phyloP scores from a whole-genome alignment of 2,888 invertebrate genomes.

The Arge pagana region DNA sequence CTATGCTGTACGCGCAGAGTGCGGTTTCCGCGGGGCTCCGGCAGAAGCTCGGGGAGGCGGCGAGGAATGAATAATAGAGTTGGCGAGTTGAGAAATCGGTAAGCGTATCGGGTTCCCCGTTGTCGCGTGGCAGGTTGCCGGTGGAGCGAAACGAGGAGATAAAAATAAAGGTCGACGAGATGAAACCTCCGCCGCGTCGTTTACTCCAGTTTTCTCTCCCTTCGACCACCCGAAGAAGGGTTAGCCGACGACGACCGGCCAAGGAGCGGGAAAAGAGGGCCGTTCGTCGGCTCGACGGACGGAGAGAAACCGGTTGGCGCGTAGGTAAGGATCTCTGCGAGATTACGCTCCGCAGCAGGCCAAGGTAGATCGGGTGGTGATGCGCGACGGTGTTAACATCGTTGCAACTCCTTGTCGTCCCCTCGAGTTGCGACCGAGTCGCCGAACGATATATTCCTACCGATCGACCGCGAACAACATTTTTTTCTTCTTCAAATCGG shows the following conservation, averaged over 20 bases:
- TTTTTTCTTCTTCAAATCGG: too few relatives aligned
- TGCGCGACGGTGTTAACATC: constrained; percentile 19
- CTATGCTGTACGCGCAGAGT: too few relatives aligned
- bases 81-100: too few relatives aligned
- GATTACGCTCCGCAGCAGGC: constrained; percentile 4
- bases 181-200: neutral
- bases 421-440: too few relatives aligned
- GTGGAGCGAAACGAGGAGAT: neutral
- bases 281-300: neutral
- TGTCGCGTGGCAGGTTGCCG: constrained; percentile 7
- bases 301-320: constrained; percentile 10
- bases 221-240: neutral
- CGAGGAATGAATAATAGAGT: too few relatives aligned
- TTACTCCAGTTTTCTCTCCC: constrained; percentile 1
- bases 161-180: neutral
- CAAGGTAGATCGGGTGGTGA: constrained; percentile 5
- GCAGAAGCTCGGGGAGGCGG: too few relatives aligned
- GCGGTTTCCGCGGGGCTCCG: too few relatives aligned
- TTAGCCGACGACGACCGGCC: too few relatives aligned
- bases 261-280: too few relatives aligned
- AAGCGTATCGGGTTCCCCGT: too few relatives aligned
- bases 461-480: too few relatives aligned
- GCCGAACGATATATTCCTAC: too few relatives aligned
- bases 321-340: constrained; percentile 14
- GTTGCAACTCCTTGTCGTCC: constrained; percentile 1